Evolutionary conservation across 2,888 invertebrate genomes (phyloP).

Genomic region (Quadroppia sp.): DNA sequence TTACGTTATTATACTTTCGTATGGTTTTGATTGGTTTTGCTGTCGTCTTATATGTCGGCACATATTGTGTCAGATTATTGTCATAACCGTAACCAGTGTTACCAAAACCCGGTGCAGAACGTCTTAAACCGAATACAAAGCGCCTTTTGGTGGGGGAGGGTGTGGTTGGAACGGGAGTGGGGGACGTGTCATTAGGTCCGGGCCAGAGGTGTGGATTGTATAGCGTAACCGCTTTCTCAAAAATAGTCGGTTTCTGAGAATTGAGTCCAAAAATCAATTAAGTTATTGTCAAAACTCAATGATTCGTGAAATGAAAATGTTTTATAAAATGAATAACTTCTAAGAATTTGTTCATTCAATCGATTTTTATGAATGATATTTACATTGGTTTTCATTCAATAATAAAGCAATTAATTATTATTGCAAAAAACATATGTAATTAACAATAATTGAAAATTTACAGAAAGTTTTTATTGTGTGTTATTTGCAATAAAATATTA

Average conservation of each 20-base stretch:
- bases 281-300: constrained; percentile 1
- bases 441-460: no score
- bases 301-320: neutral
- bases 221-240: constrained; percentile 14
- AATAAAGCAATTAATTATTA: no score
- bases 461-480: no score
- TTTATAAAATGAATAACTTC: neutral
- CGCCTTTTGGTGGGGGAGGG: neutral
- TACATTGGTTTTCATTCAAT: no score
- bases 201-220: constrained; percentile 23
- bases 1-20: neutral
- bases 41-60: neutral
- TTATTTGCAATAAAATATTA: no score
- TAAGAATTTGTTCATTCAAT: no score
- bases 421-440: no score
- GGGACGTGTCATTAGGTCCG: constrained; percentile 23
- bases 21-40: neutral
- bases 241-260: constrained; percentile 5
- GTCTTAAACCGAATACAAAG: constrained; percentile 4
- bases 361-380: no score
- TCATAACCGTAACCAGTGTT: constrained; percentile 25
- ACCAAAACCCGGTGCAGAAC: neutral
- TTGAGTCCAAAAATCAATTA: neutral
- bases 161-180: neutral
- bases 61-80: neutral